phyloP scores from a whole-genome alignment of 2,113 vertebrate species.

The Oriolus oriolus region DNA sequence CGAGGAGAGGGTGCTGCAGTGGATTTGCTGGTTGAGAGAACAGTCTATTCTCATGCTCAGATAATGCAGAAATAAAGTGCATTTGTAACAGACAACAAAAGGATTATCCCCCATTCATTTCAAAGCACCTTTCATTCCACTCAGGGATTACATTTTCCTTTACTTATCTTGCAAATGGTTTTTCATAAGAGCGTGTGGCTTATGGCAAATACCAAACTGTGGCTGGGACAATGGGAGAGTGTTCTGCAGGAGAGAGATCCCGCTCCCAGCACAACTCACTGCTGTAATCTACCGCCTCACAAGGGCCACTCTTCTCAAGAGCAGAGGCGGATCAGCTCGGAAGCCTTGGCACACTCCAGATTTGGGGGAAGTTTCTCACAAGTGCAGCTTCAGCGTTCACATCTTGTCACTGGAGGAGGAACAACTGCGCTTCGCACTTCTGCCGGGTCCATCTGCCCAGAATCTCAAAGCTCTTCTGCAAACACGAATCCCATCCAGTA shows the following conservation, averaged over 20 bases:
- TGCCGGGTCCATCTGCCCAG: not conserved
- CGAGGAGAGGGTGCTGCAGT: conserved; percentile 50
- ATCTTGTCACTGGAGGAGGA: not conserved
- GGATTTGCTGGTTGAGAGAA: conserved; percentile 58
- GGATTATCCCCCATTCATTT: conserved; percentile 80
- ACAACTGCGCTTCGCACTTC: not conserved
- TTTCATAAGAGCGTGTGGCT: conserved; percentile 63
- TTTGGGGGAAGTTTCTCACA: not conserved
- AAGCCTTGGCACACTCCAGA: not conserved
- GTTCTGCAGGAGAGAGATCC: not conserved
- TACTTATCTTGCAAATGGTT: conserved; percentile 79
- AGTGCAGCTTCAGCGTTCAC: not conserved
- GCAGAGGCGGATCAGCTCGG: not conserved
- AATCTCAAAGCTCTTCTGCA: not conserved
- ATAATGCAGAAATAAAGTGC: conserved; percentile 78
- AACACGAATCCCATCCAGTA: not conserved
- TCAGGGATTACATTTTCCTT: conserved; percentile 80
- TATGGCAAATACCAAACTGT: conserved; percentile 65
- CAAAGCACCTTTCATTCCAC: conserved; percentile 77
- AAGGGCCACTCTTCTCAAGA: not conserved
- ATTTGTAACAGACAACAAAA: conserved; percentile 77
- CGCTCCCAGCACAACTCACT: not conserved
- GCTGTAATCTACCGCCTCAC: conserved; percentile 7
- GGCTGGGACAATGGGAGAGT: conserved; percentile 39
- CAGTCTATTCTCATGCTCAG: conserved; percentile 64